Evolutionary conservation across 2,888 invertebrate species (phyloP).

Genomic region (Nemapogon koenigi): DNA sequence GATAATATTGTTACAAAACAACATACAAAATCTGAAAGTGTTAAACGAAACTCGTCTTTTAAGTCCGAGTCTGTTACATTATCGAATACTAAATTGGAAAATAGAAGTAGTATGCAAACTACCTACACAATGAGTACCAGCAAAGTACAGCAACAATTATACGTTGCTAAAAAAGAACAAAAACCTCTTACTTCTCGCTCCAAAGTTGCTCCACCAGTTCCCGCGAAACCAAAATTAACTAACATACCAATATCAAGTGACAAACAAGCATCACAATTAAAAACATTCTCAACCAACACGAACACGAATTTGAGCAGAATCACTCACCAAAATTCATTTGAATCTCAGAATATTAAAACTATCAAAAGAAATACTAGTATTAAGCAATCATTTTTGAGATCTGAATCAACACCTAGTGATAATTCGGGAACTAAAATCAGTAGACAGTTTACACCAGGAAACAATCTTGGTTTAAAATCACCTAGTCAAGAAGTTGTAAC

Average conservation of each 20-base stretch:
- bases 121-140: slow-evolving; percentile 25
- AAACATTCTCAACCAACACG: too few relatives aligned
- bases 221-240: slow-evolving; percentile 64
- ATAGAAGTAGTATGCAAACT: slow-evolving; percentile 27
- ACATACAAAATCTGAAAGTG: slow-evolving; percentile 32
- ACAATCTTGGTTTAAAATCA: too few relatives aligned
- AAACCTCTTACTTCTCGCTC: slow-evolving; percentile 36
- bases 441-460: too few relatives aligned
- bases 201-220: slow-evolving; percentile 69
- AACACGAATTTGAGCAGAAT: too few relatives aligned
- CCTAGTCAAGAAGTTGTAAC: too few relatives aligned
- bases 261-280: too few relatives aligned
- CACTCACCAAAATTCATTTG: slow-evolving; percentile 27
- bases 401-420: slow-evolving; percentile 30
- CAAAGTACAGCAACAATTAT: slow-evolving; percentile 23
- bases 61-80: slow-evolving; percentile 30
- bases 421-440: slow-evolving; percentile 4
- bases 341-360: slow-evolving; percentile 34
- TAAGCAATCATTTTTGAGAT: slow-evolving; percentile 23
- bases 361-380: slow-evolving; percentile 32
- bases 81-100: slow-evolving; percentile 27
- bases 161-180: slow-evolving; percentile 19
- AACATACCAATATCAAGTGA: slow-evolving; percentile 25
- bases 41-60: slow-evolving; percentile 35
- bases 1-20: slow-evolving; percentile 28